These are phyloP conservation scores for Hylaea fasciaria DNA, from an alignment of 2,888 invertebrate genomes.

Conservation along the genomic window DNA sequence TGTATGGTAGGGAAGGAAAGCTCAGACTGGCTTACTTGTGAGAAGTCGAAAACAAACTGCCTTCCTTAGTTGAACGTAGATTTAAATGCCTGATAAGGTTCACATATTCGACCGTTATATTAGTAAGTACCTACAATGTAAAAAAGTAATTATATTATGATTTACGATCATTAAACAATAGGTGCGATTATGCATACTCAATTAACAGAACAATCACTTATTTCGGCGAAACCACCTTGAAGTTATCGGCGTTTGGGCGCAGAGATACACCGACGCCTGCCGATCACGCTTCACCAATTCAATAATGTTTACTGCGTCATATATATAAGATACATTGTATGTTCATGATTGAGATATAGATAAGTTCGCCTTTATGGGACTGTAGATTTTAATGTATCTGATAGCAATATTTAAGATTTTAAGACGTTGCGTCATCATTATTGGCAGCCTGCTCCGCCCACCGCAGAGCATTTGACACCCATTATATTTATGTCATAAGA, in stretches of 20 bases:
- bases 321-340: conserved; percentile 29
- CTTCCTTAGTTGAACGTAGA: too few species aligned
- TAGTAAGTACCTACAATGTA: too few species aligned
- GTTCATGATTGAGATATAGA: conserved; percentile 33
- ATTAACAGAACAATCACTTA: conserved; percentile 33
- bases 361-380: conserved; percentile 24
- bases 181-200: conserved; percentile 13
- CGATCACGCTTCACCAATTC: conserved; percentile 41
- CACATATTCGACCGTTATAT: too few species aligned
- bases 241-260: conserved; percentile 23
- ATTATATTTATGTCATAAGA: too few species aligned
- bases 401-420: conserved; percentile 18
- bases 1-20: too few species aligned
- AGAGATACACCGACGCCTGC: conserved; percentile 36
- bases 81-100: too few species aligned
- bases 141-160: too few species aligned
- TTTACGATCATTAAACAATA: conserved; percentile 17
- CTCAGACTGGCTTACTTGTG: too few species aligned
- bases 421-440: background rate
- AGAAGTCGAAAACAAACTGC: too few species aligned
- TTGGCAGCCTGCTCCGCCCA: background rate
- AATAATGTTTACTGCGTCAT: conserved; percentile 24
- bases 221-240: conserved; percentile 31
- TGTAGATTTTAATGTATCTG: conserved; percentile 20
- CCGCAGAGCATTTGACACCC: background rate